A percentile compares a stretch with the other conserved stretches of the same genome.
phyloP scores from a whole-genome alignment of 2,888 invertebrate species.

The Tetheella fluctuosa region DNA sequence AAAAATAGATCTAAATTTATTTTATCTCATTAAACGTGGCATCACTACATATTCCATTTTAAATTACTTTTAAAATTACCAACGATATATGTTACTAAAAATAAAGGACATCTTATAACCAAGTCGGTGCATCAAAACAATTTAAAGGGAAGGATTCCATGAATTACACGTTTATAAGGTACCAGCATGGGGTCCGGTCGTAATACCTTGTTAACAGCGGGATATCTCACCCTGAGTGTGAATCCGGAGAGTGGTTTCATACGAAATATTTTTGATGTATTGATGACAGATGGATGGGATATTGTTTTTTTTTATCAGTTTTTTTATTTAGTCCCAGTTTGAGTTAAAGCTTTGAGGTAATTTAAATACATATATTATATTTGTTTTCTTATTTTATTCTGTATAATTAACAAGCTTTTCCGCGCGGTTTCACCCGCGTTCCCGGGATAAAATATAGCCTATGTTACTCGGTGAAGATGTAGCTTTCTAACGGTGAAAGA shows the following conservation, averaged over 20 bases:
- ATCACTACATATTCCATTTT: not conserved
- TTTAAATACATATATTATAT: too few relatives aligned
- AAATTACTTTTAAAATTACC: not conserved
- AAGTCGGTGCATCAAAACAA: conserved; percentile 1
- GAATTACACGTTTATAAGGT: not conserved
- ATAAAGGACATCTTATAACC: not conserved
- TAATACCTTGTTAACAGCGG: not conserved
- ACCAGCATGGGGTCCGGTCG: not conserved
- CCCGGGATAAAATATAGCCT: too few relatives aligned
- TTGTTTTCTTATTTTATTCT: too few relatives aligned
- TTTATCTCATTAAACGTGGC: too few relatives aligned
- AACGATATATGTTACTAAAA: not conserved
- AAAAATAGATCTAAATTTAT: too few relatives aligned
- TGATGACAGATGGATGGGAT: not conserved
- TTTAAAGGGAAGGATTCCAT: not conserved
- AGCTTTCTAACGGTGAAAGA: too few relatives aligned
- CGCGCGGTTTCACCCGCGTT: too few relatives aligned
- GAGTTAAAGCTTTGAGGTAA: too few relatives aligned
- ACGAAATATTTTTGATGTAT: not conserved
- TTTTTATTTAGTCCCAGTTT: too few relatives aligned
- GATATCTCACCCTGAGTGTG: not conserved
- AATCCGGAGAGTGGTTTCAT: not conserved
- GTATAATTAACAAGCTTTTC: too few relatives aligned
- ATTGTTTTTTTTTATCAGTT: not conserved
- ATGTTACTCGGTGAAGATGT: too few relatives aligned